A percentile compares a stretch with the other conserved stretches of the same genome.
phyloP scores from a whole-genome alignment of 2,888 invertebrate species.

The Thymelicus acteon region DNA sequence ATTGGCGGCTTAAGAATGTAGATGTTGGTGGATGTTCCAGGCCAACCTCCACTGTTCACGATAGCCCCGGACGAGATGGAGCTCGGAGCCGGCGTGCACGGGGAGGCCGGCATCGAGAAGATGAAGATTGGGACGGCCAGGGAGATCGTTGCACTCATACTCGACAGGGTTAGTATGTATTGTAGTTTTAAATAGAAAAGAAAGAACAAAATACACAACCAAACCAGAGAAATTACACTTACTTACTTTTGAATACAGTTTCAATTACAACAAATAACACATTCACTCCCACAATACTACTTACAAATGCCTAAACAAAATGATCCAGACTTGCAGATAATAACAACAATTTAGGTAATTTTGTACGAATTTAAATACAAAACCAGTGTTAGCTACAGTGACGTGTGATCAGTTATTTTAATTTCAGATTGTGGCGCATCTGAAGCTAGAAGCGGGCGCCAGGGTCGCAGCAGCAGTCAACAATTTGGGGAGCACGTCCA shows the following conservation, averaged over 20 bases:
- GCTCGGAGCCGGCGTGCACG: constrained; percentile 84
- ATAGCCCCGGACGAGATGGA: constrained; percentile 88
- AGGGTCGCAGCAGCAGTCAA: constrained; percentile 89
- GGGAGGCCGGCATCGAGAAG: constrained; percentile 81
- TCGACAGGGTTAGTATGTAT: constrained; percentile 65
- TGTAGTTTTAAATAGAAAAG: neutral
- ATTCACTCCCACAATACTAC: too few species aligned
- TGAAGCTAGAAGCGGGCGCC: constrained; percentile 62
- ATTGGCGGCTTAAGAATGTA: too few species aligned
- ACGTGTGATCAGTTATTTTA: too few species aligned
- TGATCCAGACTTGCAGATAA: too few species aligned
- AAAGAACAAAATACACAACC: too few species aligned
- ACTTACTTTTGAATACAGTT: too few species aligned
- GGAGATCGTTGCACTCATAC: constrained; percentile 73
- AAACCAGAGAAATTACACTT: too few species aligned
- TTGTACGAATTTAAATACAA: too few species aligned
- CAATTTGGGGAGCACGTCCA: constrained; percentile 91
- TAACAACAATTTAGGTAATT: too few species aligned
- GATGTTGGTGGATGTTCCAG: constrained; percentile 53
- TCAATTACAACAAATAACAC: too few species aligned
- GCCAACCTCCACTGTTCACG: constrained; percentile 86
- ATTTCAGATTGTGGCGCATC: constrained; percentile 62
- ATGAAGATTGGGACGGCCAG: constrained; percentile 75
- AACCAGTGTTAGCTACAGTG: neutral
- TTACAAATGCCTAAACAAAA: too few species aligned